These are phyloP conservation scores for Cremastinae sp. DNA, from an alignment of 2,888 invertebrate species.

Conservation along the genomic window DNA sequence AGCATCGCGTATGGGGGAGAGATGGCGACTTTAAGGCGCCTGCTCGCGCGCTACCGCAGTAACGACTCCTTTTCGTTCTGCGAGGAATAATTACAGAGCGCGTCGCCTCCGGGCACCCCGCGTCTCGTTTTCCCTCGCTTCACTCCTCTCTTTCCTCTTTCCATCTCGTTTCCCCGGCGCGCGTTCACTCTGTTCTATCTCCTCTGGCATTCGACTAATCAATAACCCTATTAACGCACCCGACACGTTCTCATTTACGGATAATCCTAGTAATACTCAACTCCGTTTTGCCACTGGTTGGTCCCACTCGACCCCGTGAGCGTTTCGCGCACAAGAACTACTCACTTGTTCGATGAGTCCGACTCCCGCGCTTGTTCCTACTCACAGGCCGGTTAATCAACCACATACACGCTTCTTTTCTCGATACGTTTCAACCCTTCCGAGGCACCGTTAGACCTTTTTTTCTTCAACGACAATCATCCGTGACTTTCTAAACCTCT, in stretches of 20 bases:
- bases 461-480: constrained; percentile 41
- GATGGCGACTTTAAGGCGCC: constrained; percentile 71
- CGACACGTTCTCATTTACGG: constrained; percentile 68
- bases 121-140: constrained; percentile 23
- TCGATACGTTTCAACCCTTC: constrained; percentile 19
- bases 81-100: constrained; percentile 70
- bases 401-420: constrained; percentile 17
- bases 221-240: constrained; percentile 71
- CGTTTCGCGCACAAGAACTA: constrained; percentile 51
- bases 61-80: constrained; percentile 71
- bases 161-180: constrained; percentile 34
- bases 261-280: constrained; percentile 63
- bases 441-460: constrained; percentile 9
- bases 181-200: constrained; percentile 47
- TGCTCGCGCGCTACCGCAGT: constrained; percentile 60
- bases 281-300: constrained; percentile 60
- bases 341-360: constrained; percentile 54
- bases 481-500: constrained; percentile 36
- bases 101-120: constrained; percentile 58
- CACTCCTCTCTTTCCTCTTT: constrained; percentile 24
- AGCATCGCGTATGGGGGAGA: constrained; percentile 36
- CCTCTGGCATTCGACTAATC: constrained; percentile 67
- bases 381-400: constrained; percentile 39
- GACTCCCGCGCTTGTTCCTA: constrained; percentile 8
- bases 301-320: constrained; percentile 52